These are phyloP conservation scores for Knipowitschia caucasica DNA, from an alignment of 2,797 vertebrate species.

Conservation along the genomic window DNA sequence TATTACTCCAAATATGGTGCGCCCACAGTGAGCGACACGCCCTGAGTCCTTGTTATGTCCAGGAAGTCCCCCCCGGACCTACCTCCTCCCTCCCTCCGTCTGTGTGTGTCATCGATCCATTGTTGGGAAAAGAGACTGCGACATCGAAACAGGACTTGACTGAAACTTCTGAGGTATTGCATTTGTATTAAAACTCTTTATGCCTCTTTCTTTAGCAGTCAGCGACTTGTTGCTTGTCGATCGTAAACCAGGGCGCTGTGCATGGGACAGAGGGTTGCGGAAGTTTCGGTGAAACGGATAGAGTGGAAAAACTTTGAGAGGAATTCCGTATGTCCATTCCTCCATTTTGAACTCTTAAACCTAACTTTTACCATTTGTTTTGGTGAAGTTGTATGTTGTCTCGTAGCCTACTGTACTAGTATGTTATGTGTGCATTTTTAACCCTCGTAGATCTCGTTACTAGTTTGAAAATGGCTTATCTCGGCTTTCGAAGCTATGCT, in stretches of 20 bases:
- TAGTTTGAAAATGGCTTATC: background rate
- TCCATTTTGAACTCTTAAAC: slow-evolving; percentile 82
- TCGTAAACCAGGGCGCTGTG: background rate
- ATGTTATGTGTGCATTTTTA: rapidly evolving
- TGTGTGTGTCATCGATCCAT: slow-evolving; percentile 49
- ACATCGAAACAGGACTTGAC: slow-evolving; percentile 47
- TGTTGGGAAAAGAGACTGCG: slow-evolving; percentile 62
- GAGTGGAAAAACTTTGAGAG: slow-evolving; percentile 63
- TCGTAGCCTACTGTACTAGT: too few relatives aligned
- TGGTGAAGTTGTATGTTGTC: slow-evolving; percentile 42
- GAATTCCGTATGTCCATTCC: slow-evolving; percentile 66
- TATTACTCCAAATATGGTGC: slow-evolving; percentile 66
- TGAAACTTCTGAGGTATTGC: slow-evolving; percentile 54
- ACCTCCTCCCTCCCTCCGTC: slow-evolving; percentile 28
- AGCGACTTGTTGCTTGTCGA: background rate
- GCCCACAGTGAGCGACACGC: slow-evolving; percentile 43
- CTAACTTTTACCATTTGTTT: slow-evolving; percentile 43
- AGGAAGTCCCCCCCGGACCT: slow-evolving; percentile 63
- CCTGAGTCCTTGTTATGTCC: slow-evolving; percentile 49
- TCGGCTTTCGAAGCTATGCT: slow-evolving; percentile 14
- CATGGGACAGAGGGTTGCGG: background rate
- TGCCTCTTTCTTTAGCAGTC: background rate
- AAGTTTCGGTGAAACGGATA: slow-evolving; percentile 19
- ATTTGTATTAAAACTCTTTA: background rate
- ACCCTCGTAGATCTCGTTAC: rapidly evolving